Evolutionary conservation across 2,888 invertebrate genomes (phyloP).

Genomic region (Drosophila putrida): DNA sequence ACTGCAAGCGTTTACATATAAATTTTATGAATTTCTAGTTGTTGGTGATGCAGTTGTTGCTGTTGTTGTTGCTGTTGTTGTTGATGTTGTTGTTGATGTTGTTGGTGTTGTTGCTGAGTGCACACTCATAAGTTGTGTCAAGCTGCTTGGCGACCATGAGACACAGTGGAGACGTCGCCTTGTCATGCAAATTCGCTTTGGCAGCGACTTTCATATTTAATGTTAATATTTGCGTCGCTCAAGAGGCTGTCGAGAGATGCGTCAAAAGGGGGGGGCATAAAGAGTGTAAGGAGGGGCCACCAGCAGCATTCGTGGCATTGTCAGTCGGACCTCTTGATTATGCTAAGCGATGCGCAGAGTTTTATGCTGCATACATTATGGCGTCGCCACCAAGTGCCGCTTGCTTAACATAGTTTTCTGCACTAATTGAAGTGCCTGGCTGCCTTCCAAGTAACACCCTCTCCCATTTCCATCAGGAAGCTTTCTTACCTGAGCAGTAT

Average conservation of each 20-base stretch:
- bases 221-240: constrained; percentile 68
- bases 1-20: constrained; percentile 70
- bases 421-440: constrained; percentile 73
- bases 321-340: constrained; percentile 68
- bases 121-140: constrained; percentile 68
- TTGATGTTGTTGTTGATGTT: constrained; percentile 12
- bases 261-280: background rate
- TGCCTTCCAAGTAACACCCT: background rate
- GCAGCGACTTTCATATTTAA: constrained; percentile 78
- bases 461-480: background rate
- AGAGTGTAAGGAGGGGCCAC: background rate
- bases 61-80: constrained; percentile 12
- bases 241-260: constrained; percentile 19
- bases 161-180: constrained; percentile 78
- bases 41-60: constrained; percentile 15
- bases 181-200: constrained; percentile 80
- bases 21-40: constrained; percentile 64
- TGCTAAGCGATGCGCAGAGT: constrained; percentile 70
- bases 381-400: constrained; percentile 59
- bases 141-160: constrained; percentile 71
- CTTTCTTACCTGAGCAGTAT: constrained; percentile 87
- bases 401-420: constrained; percentile 61
- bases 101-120: constrained; percentile 44
- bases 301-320: constrained; percentile 31
- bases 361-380: constrained; percentile 69